Evolutionary conservation across 2,888 invertebrate genomes (phyloP), one percentile per base, ranked within the genome.

Genomic region (Bombylius major): DNA sequence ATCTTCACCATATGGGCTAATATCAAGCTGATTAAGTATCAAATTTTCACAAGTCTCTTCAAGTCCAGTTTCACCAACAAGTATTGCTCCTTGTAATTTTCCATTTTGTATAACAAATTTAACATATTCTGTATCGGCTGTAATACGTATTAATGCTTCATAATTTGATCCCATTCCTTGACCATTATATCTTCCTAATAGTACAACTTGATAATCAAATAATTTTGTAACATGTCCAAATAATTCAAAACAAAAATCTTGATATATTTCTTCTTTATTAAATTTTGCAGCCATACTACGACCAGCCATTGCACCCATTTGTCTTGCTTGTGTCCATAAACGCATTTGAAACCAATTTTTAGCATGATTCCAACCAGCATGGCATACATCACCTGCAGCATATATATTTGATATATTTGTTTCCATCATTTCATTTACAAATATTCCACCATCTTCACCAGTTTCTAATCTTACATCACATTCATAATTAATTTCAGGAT

Each of bases 1-100:
- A 72, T 96, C 88, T 71, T 95, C 92, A 56, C 93, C 95, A 72
- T 87, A 89, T 11, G 82, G 78, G 55, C 86, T 84, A 57, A 99
- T 77, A 76, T 98, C 95, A 58, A 94, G 80, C 70, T 94, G 88
- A 77, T 98, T 93, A 42, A 98, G 78, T 67, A 99, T 98, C 59
- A 99, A 79, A 77, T 99, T 98, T 76, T 99, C 98, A 75, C 95
- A 92, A 71, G 92, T 96, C 77, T 99, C 99, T 70, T 98, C 99
- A 59, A 98, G 78, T 69, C 95, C 94, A 0, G 97, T 97, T 63
- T 99, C 95, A 0, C 99, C 99, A 64, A 99, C 91, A 36, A 99
- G 77, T 63, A 98, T 85, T 33, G 94, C 97, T 45, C 99, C 99
- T 69, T 93, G 89, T 67, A 99, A 76, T 66, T 80, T 82, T 33